Percentiles rank a stretch among this genome's conserved stretches.
Evolutionary conservation across 1,140 invertebrate species (phyloP).

Genomic region (Trichomalopsis sarcophagae): DNA sequence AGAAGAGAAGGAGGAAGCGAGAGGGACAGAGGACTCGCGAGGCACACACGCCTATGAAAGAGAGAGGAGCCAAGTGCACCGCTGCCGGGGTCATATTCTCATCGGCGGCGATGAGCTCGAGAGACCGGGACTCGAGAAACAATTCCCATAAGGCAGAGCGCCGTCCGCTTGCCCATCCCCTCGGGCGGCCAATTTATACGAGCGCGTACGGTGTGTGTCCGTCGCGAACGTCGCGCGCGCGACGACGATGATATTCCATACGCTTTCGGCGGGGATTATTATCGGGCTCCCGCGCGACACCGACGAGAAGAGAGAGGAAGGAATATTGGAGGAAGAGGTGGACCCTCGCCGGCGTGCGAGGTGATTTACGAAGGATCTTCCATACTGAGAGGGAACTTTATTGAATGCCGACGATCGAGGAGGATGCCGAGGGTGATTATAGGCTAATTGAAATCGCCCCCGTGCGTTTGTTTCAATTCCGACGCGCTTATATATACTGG

Average conservation of each 20-base stretch:
- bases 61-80: slow-evolving; percentile 55
- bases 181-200: slow-evolving; percentile 35
- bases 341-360: background rate
- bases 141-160: slow-evolving; percentile 35
- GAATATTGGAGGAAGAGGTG: background rate
- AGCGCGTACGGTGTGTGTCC: background rate
- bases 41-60: slow-evolving; percentile 23
- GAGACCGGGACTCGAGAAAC: slow-evolving; percentile 28
- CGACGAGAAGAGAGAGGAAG: background rate
- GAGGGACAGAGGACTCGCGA: slow-evolving; percentile 18
- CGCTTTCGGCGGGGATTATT: background rate
- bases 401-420: background rate
- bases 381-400: too few relatives aligned
- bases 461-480: background rate
- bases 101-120: slow-evolving; percentile 54
- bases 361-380: background rate
- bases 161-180: slow-evolving; percentile 28
- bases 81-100: slow-evolving; percentile 65
- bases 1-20: background rate
- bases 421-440: too few relatives aligned
- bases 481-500: background rate
- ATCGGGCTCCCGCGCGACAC: background rate
- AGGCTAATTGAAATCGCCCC: background rate
- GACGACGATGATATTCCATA: background rate
- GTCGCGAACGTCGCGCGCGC: background rate